phyloP scores from a whole-genome alignment of 2,113 vertebrate genomes.

The Aleadryas rufinucha region DNA sequence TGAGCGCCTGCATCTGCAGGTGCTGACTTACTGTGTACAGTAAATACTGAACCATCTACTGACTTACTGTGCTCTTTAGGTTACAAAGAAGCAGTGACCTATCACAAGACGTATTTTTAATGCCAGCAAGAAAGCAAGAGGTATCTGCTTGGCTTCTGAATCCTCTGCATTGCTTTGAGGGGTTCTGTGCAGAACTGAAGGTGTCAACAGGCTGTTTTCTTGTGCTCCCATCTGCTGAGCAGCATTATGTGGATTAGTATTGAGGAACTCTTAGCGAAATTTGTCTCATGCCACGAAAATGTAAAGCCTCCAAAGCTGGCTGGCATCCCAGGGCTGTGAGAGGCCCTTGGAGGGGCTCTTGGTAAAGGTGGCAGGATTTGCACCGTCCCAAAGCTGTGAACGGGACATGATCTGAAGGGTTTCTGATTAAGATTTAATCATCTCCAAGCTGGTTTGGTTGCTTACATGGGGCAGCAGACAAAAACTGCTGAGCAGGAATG shows the following conservation, averaged over 20 bases:
- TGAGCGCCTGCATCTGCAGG: neutral
- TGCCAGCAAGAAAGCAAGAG: neutral
- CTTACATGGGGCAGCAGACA: neutral
- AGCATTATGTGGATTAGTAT: neutral
- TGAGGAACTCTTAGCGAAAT: constrained; percentile 18
- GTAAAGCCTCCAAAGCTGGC: constrained; percentile 36
- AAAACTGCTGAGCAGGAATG: neutral
- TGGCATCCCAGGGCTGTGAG: constrained; percentile 23
- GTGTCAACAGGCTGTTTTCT: neutral
- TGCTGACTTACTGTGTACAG: neutral
- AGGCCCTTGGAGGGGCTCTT: constrained; percentile 8
- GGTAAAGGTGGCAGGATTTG: constrained; percentile 1
- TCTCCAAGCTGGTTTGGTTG: neutral
- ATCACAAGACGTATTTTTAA: fast-evolving
- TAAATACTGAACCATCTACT: neutral
- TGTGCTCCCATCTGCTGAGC: neutral
- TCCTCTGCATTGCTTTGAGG: neutral
- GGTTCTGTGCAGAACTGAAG: neutral
- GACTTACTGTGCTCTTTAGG: neutral
- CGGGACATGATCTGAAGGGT: neutral
- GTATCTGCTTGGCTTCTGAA: neutral
- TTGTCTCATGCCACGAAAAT: constrained; percentile 47
- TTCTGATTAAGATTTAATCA: neutral
- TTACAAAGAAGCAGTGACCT: neutral
- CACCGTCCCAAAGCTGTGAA: fast-evolving